These are phyloP conservation scores for Eumerus sabulonum DNA, from an alignment of 2,888 invertebrate genomes.

Conservation along the genomic window DNA sequence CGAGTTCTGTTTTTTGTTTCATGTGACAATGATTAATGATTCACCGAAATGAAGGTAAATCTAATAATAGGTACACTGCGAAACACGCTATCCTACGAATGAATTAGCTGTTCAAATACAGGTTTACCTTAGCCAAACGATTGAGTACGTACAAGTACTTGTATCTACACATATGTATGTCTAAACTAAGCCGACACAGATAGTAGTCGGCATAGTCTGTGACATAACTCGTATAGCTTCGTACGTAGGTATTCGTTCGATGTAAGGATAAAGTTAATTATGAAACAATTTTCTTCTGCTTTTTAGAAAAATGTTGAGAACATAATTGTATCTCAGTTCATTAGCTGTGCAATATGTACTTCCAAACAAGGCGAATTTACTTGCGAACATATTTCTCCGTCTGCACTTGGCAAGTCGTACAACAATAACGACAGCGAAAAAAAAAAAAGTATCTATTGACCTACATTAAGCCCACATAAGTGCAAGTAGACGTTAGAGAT, in stretches of 20 bases:
- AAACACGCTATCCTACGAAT: too few relatives aligned
- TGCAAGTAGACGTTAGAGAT: slow-evolving; percentile 2
- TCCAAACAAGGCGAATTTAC: neutral
- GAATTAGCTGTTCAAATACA: neutral
- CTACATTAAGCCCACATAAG: slow-evolving; percentile 1
- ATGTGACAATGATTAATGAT: slow-evolving; percentile 1
- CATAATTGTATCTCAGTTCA: neutral
- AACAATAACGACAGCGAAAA: neutral
- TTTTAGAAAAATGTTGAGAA: neutral
- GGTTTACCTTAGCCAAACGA: neutral
- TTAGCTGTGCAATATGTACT: too few relatives aligned
- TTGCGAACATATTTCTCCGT: neutral
- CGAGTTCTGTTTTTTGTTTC: neutral
- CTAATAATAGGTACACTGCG: too few relatives aligned
- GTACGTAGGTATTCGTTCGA: neutral
- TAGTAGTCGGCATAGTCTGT: too few relatives aligned
- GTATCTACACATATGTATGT: too few relatives aligned
- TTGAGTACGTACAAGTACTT: too few relatives aligned
- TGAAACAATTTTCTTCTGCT: slow-evolving; percentile 1
- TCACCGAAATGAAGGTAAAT: slow-evolving; percentile 4
- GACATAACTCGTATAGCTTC: too few relatives aligned
- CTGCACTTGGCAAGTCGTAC: slow-evolving; percentile 1
- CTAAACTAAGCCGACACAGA: too few relatives aligned
- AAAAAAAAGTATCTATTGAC: slow-evolving; percentile 9
- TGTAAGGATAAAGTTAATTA: slow-evolving; percentile 9